Conservation (phyloP, 1,140 invertebrate species). For the Euschistus heros region DNA sequence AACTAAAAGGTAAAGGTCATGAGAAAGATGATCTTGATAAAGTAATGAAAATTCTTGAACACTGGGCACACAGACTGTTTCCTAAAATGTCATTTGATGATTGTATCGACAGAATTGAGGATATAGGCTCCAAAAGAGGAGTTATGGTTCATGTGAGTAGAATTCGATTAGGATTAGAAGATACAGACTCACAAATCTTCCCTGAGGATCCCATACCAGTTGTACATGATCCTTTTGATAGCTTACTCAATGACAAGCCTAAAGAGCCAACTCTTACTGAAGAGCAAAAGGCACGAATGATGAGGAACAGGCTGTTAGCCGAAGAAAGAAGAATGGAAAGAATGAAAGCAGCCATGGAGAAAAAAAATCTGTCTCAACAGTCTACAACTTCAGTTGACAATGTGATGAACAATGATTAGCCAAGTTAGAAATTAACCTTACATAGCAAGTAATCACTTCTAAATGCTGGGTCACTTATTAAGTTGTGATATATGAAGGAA, state of each 20-base stretch:
- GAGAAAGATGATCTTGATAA: slow-evolving; percentile 71
- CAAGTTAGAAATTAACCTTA: no score
- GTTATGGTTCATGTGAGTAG: slow-evolving; percentile 40
- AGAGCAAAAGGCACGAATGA: slow-evolving; percentile 9
- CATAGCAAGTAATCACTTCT: no score
- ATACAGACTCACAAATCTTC: slow-evolving; percentile 33
- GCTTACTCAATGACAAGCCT: slow-evolving; percentile 36
- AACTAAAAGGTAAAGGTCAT: slow-evolving; percentile 70
- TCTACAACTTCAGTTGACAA: no score
- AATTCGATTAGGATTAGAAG: slow-evolving; percentile 30
- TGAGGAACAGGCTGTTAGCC: neutral
- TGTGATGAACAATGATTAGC: no score
- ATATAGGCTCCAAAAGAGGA: slow-evolving; percentile 60
- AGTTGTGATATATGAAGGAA: no score
- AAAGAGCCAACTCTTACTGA: slow-evolving; percentile 2
- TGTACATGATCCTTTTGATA: slow-evolving; percentile 40
- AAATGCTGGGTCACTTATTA: no score
- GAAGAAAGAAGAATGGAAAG: slow-evolving; percentile 10
- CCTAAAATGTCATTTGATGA: slow-evolving; percentile 81
- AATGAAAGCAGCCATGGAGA: neutral
- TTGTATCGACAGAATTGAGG: slow-evolving; percentile 67
- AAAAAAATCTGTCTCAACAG: no score
- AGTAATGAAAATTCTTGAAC: slow-evolving; percentile 70
- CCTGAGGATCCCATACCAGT: slow-evolving; percentile 31
- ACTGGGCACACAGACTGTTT: slow-evolving; percentile 83